Conservation (phyloP, 2,113 vertebrate species). For the Sisor rabdophorus region DNA sequence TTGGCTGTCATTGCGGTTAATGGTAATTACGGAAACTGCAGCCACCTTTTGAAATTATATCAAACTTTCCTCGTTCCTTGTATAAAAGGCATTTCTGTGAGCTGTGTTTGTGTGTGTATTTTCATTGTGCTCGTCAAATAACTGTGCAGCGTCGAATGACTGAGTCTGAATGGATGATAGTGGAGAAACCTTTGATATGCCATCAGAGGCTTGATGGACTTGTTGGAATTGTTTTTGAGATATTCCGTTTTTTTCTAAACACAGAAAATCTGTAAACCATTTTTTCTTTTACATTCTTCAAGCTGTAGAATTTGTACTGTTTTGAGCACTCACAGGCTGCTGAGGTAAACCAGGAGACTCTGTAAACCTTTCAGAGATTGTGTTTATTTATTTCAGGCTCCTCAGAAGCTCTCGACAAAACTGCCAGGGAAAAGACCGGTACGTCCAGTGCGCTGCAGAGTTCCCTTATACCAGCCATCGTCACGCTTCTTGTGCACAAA, state of each 20-base stretch:
- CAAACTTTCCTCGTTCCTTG: conserved; percentile 49
- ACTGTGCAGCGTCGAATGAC: not conserved
- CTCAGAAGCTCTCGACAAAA: conserved; percentile 97
- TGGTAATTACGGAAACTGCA: too few relatives aligned
- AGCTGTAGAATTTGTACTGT: not conserved
- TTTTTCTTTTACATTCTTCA: conserved; percentile 11
- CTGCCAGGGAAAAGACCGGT: conserved; percentile 95
- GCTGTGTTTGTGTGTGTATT: conserved; percentile 22
- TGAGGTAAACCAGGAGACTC: conserved; percentile 41
- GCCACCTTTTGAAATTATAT: not conserved
- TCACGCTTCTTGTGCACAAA: conserved; percentile 97
- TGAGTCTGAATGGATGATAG: not conserved
- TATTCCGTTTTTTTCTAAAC: not conserved
- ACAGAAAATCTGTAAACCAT: conserved; percentile 31
- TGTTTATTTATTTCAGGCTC: not conserved
- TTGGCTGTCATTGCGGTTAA: not conserved
- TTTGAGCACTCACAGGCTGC: conserved; percentile 81
- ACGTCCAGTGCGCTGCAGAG: conserved; percentile 90
- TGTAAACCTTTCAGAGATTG: not conserved
- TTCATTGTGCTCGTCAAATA: conserved; percentile 16
- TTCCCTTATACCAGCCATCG: conserved; percentile 98
- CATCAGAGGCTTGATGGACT: not conserved
- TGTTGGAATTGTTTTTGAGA: not conserved
- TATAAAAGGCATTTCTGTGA: conserved; percentile 61
- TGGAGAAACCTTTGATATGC: not conserved